phyloP scores from a whole-genome alignment of 2,113 vertebrate species.

The Butastur rufipennis region DNA sequence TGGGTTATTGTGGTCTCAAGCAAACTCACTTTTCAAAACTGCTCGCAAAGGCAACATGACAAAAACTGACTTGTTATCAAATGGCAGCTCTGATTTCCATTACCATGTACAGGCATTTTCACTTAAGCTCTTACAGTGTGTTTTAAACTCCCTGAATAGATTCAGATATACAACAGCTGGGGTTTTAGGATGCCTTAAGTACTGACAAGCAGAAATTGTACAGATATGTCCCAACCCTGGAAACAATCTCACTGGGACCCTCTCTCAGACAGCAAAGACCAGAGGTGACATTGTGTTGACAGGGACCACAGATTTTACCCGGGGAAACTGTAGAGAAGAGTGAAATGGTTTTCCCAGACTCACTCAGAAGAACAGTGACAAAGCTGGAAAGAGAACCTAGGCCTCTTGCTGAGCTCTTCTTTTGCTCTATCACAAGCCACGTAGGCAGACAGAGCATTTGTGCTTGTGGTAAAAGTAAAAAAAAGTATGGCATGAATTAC shows the following conservation, averaged over 20 bases:
- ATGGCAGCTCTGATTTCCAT: not conserved
- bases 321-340: not conserved
- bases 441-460: not conserved
- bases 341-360: not conserved
- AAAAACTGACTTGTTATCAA: not conserved
- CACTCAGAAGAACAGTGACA: not conserved
- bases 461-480: not conserved
- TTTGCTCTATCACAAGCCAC: not conserved
- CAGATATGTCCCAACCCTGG: not conserved
- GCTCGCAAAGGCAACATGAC: not conserved
- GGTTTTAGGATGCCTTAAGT: not conserved
- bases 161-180: not conserved
- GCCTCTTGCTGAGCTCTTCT: not conserved
- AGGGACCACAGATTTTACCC: not conserved
- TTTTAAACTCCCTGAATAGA: not conserved
- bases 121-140: not conserved
- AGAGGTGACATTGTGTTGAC: not conserved
- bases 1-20: not conserved
- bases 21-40: not conserved
- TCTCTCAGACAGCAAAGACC: not conserved
- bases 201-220: not conserved
- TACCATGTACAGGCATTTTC: not conserved
- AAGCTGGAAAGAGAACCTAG: not conserved
- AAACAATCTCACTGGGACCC: not conserved
- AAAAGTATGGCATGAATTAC: not conserved